A percentile compares a stretch with the other conserved stretches of the same genome.
Evolutionary conservation across 2,797 vertebrate species (phyloP).

Genomic region (Sphenodon punctatus): DNA sequence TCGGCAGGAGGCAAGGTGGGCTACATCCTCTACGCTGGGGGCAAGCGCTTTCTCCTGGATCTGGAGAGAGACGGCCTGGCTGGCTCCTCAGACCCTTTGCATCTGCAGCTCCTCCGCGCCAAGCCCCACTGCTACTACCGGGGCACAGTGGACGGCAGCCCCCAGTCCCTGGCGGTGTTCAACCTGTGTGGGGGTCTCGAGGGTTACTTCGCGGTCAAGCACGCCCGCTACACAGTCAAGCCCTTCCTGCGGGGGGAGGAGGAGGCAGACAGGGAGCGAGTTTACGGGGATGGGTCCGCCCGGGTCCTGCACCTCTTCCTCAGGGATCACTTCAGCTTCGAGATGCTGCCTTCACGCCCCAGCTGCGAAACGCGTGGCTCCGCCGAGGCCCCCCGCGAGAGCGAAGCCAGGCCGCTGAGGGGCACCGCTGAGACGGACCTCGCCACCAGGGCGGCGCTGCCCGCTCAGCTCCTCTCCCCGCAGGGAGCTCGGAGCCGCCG

Average conservation of each 20-base stretch:
- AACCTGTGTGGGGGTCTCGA: conserved; percentile 88
- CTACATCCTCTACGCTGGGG: conserved; percentile 88
- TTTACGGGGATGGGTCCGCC: conserved; percentile 76
- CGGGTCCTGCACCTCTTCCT: conserved; percentile 79
- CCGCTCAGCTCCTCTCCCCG: neutral
- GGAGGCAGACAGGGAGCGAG: conserved; percentile 51
- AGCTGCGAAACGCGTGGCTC: conserved; percentile 83
- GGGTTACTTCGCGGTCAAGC: conserved; percentile 90
- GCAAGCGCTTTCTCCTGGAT: conserved; percentile 88
- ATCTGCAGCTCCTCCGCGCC: neutral
- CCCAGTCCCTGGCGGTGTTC: conserved; percentile 89
- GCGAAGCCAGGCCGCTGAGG: conserved; percentile 7
- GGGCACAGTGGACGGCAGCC: conserved; percentile 88
- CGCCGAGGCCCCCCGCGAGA: conserved; percentile 31
- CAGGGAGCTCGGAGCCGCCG: conserved; percentile 20
- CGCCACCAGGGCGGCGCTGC: neutral
- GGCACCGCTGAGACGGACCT: neutral
- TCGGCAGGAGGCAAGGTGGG: conserved; percentile 90
- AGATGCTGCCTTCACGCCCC: conserved; percentile 78
- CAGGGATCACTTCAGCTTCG: conserved; percentile 83
- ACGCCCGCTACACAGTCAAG: conserved; percentile 86
- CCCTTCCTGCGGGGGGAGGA: conserved; percentile 72
- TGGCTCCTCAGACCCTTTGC: conserved; percentile 21
- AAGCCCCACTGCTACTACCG: conserved; percentile 84
- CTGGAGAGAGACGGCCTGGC: conserved; percentile 87